A percentile compares a stretch with the other conserved stretches of the same genome.
Conservation (phyloP, 1,140 invertebrate species). For the Tenebrio molitor region DNA sequence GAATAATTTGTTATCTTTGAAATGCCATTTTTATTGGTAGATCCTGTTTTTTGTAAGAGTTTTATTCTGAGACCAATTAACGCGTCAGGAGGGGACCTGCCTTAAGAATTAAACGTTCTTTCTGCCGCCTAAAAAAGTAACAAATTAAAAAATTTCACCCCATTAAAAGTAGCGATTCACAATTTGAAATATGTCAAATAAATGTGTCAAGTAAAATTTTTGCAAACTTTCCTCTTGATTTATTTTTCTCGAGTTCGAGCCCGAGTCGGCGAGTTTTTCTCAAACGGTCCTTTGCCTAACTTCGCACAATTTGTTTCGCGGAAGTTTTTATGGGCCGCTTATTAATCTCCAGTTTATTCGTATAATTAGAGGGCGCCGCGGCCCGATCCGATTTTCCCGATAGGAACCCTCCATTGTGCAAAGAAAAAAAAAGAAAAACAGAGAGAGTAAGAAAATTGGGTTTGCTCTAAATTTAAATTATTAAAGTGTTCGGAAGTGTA, state of each 20-base stretch:
- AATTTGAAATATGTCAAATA: conserved; percentile 35
- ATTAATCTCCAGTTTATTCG: conserved; percentile 32
- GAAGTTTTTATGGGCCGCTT: conserved; percentile 23
- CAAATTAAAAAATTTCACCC: conserved; percentile 21
- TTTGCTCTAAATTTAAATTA: conserved; percentile 19
- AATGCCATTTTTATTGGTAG: too few species aligned
- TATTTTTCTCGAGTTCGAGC: conserved; percentile 25
- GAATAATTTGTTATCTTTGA: too few species aligned
- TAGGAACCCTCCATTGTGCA: too few species aligned
- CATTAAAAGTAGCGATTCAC: conserved; percentile 23
- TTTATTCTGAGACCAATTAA: too few species aligned
- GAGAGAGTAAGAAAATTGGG: background rate
- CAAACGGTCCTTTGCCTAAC: conserved; percentile 28
- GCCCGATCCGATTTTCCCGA: background rate
- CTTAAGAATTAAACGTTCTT: too few species aligned
- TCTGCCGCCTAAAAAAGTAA: too few species aligned
- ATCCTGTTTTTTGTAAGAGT: too few species aligned
- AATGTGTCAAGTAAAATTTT: conserved; percentile 34
- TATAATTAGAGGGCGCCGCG: conserved; percentile 10
- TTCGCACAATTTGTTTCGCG: conserved; percentile 23
- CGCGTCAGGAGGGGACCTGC: too few species aligned
- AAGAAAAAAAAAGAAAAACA: conserved; percentile 1
- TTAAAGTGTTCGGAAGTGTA: background rate
- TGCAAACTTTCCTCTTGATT: conserved; percentile 24
- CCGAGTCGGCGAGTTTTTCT: conserved; percentile 24